phyloP scores from a whole-genome alignment of 2,113 vertebrate genomes.

The Epinephelus moara region DNA sequence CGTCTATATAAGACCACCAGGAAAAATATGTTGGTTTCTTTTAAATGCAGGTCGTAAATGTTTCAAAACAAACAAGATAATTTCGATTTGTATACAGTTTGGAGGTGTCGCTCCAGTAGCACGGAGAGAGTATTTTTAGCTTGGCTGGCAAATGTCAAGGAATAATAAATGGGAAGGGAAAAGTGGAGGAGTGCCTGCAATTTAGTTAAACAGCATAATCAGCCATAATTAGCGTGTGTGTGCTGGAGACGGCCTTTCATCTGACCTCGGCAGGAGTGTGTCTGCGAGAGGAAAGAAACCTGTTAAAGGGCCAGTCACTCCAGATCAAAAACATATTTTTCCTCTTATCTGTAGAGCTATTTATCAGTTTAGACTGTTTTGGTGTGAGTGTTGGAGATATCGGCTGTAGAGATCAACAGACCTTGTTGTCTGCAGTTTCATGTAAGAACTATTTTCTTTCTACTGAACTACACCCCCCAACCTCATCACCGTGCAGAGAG shows the following conservation, averaged over 20 bases:
- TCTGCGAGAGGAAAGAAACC: background rate
- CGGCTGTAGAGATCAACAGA: too few relatives aligned
- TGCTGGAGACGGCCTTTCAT: background rate
- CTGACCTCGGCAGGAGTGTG: slow-evolving; percentile 20
- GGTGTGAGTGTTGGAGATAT: too few relatives aligned
- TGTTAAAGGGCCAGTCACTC: background rate
- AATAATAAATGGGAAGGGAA: background rate
- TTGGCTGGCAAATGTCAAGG: background rate
- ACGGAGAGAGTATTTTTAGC: slow-evolving; percentile 4
- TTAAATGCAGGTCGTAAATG: background rate
- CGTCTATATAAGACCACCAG: background rate
- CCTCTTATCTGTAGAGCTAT: too few relatives aligned
- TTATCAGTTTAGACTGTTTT: too few relatives aligned
- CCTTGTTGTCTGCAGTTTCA: too few relatives aligned
- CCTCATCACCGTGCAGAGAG: too few relatives aligned
- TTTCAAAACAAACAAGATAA: background rate
- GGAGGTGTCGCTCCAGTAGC: background rate
- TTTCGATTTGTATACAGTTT: background rate
- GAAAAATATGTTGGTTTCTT: background rate
- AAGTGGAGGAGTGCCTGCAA: slow-evolving; percentile 37
- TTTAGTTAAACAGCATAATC: slow-evolving; percentile 57
- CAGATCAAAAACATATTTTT: too few relatives aligned
- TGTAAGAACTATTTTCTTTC: too few relatives aligned
- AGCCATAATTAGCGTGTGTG: slow-evolving; percentile 56
- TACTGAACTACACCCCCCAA: too few relatives aligned